Conservation (phyloP, 2,888 invertebrate species). For the Leptothorax acervorum region DNA sequence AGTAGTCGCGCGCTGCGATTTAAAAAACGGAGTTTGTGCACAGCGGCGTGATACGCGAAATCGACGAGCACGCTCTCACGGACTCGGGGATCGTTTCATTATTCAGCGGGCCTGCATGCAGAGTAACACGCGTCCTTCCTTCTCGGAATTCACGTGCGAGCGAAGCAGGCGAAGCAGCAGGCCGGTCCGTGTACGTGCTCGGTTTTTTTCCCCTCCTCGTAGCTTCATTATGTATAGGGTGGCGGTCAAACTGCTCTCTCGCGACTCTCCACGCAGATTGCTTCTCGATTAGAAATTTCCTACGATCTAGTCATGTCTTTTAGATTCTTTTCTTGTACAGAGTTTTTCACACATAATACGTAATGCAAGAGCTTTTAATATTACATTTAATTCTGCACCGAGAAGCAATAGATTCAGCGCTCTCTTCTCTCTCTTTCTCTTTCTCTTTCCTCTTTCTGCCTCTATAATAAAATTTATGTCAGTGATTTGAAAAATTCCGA, state of each 20-base stretch:
- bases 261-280: conserved; percentile 36
- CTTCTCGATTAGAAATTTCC: conserved; percentile 34
- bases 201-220: conserved; percentile 45
- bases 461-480: conserved; percentile 5
- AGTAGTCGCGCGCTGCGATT: conserved; percentile 24
- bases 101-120: conserved; percentile 72
- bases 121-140: conserved; percentile 65
- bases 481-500: conserved; percentile 3
- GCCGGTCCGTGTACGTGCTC: conserved; percentile 31
- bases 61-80: conserved; percentile 59
- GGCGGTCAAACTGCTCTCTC: conserved; percentile 35
- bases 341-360: neutral
- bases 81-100: conserved; percentile 73
- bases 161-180: conserved; percentile 1
- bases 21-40: conserved; percentile 25
- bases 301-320: neutral
- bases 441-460: too few species aligned
- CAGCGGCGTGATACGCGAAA: conserved; percentile 45
- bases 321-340: neutral
- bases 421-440: neutral
- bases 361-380: neutral
- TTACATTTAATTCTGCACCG: neutral
- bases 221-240: conserved; percentile 42
- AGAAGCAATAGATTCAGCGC: neutral
- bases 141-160: conserved; percentile 62